These are phyloP conservation scores for Apus apus DNA, from an alignment of 2,113 vertebrate genomes.

Conservation along the genomic window DNA sequence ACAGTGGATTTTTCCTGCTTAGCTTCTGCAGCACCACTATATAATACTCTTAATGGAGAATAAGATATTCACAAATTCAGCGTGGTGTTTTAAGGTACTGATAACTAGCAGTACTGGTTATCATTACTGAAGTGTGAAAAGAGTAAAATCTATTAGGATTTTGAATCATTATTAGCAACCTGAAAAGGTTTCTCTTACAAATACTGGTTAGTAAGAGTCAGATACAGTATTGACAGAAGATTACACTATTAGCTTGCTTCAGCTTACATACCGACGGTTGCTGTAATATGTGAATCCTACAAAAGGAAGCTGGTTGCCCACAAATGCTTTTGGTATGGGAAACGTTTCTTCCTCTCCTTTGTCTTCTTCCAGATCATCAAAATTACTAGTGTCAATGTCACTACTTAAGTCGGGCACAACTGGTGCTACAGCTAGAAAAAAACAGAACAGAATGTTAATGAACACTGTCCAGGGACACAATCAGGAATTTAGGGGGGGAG, in stretches of 20 bases:
- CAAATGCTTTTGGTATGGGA: conserved; percentile 97
- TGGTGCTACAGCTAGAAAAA: conserved; percentile 89
- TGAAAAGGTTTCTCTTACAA: background rate
- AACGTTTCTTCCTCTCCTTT: conserved; percentile 98
- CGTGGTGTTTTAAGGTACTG: background rate
- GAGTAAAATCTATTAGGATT: background rate
- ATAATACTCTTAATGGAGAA: background rate
- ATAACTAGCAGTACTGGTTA: background rate
- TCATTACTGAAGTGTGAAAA: background rate
- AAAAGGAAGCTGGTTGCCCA: conserved; percentile 97
- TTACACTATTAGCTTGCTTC: background rate
- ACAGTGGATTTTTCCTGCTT: background rate
- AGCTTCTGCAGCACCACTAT: background rate
- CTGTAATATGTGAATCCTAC: conserved; percentile 99
- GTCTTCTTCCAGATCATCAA: conserved; percentile 98
- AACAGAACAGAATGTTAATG: background rate
- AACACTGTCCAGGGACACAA: background rate
- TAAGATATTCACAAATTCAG: background rate
- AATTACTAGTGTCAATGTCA: conserved; percentile 98
- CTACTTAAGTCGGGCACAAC: conserved; percentile 98
- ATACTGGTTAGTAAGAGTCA: background rate
- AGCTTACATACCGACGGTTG: conserved; percentile 86
- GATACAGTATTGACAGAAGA: background rate
- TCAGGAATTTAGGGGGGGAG: background rate
- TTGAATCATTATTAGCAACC: background rate